Evolutionary conservation across 2,797 vertebrate species (phyloP).

Genomic region (Brotula barbata): DNA sequence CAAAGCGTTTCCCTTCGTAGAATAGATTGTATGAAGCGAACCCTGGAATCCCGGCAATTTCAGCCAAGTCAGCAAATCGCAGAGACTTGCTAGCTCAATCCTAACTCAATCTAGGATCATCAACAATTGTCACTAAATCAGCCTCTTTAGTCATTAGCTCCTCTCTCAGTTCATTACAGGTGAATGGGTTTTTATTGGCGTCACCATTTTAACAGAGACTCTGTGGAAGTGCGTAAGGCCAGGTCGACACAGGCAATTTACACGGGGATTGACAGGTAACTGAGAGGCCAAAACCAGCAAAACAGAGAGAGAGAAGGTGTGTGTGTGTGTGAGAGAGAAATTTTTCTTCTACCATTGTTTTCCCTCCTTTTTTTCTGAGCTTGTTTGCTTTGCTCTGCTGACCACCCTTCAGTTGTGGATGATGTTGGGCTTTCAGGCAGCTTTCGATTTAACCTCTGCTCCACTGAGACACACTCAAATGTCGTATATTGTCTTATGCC

Average conservation of each 20-base stretch:
- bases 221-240: conserved; percentile 55
- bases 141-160: conserved; percentile 64
- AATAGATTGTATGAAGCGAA: conserved; percentile 19
- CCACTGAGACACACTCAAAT: conserved; percentile 24
- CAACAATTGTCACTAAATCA: conserved; percentile 73
- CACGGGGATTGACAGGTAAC: conserved; percentile 56
- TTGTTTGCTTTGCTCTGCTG: conserved; percentile 42
- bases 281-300: conserved; percentile 56
- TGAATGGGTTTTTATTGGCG: conserved; percentile 72
- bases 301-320: conserved; percentile 25
- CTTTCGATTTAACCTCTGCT: conserved; percentile 2
- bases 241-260: conserved; percentile 70
- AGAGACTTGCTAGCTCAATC: conserved; percentile 47
- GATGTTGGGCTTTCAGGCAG: conserved; percentile 29
- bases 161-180: conserved; percentile 71
- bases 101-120: conserved; percentile 73
- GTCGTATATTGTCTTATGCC: conserved; percentile 11
- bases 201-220: conserved; percentile 69
- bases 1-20: conserved; percentile 11
- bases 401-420: conserved; percentile 17
- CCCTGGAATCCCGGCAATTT: conserved; percentile 26
- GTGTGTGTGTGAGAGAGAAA: conserved; percentile 50
- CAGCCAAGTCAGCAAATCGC: conserved; percentile 22
- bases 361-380: conserved; percentile 33
- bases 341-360: conserved; percentile 54